These are phyloP conservation scores for Rhynchophorus ferrugineus DNA, from an alignment of 1,140 invertebrate genomes.

Conservation along the genomic window DNA sequence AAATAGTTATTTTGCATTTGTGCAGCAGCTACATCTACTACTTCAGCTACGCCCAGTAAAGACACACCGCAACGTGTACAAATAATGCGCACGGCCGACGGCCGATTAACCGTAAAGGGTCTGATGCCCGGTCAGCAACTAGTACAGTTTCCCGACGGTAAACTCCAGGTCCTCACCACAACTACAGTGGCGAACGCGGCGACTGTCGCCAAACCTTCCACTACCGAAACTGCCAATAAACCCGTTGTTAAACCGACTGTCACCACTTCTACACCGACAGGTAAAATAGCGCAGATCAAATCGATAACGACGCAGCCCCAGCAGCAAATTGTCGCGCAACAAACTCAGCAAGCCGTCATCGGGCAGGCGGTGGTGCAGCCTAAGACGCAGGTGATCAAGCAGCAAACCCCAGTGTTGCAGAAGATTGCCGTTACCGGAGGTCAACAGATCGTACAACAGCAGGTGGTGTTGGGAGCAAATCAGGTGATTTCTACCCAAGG, in stretches of 20 bases:
- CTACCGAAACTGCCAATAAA: conserved; percentile 34
- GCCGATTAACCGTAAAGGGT: conserved; percentile 85
- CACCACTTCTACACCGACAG: conserved; percentile 28
- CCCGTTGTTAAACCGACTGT: conserved; percentile 34
- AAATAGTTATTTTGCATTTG: no score
- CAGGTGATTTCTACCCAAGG: conserved; percentile 32
- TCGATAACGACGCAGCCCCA: conserved; percentile 21
- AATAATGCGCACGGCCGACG: conserved; percentile 81
- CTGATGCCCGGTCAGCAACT: conserved; percentile 89
- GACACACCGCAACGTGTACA: conserved; percentile 71
- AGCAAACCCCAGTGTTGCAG: conserved; percentile 27
- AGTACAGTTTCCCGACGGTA: conserved; percentile 87
- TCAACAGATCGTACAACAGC: conserved; percentile 32
- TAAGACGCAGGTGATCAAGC: conserved; percentile 20
- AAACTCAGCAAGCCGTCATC: conserved; percentile 27
- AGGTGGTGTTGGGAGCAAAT: conserved; percentile 35
- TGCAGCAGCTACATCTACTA: conserved; percentile 20
- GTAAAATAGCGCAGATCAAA: conserved; percentile 33
- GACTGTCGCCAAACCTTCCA: conserved; percentile 7
- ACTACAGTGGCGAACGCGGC: conserved; percentile 26
- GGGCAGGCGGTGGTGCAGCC: conserved; percentile 15
- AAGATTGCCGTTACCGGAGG: conserved; percentile 32
- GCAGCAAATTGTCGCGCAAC: conserved; percentile 10
- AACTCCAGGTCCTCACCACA: conserved; percentile 76
- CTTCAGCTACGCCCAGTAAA: conserved; percentile 31